Evolutionary conservation across 2,797 vertebrate genomes (phyloP).

Genomic region (Chromobotia macracanthus): DNA sequence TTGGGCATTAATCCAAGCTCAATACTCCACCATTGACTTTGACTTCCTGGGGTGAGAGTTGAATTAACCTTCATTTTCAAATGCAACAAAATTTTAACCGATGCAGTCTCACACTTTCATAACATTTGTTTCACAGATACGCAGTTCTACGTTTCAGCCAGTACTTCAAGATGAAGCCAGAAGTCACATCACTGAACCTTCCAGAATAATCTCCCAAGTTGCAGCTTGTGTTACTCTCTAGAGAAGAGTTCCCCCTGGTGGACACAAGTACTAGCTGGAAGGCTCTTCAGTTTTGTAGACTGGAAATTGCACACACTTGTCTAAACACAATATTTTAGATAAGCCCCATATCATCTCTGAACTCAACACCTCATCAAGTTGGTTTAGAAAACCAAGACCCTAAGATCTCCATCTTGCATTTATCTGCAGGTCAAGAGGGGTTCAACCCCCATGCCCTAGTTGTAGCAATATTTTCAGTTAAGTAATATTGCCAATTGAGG

Average conservation of each 20-base stretch:
- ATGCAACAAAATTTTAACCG: neutral
- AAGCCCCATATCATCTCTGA: slow-evolving; percentile 46
- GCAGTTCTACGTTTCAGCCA: slow-evolving; percentile 94
- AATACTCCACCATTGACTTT: slow-evolving; percentile 95
- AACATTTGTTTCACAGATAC: slow-evolving; percentile 83
- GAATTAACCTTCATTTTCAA: neutral
- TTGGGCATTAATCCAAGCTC: slow-evolving; percentile 95
- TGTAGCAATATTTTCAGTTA: neutral
- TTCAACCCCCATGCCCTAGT: slow-evolving; percentile 20
- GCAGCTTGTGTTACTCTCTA: slow-evolving; percentile 40
- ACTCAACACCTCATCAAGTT: slow-evolving; percentile 21
- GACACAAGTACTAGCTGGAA: slow-evolving; percentile 57
- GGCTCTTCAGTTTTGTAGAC: slow-evolving; percentile 43
- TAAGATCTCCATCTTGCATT: neutral
- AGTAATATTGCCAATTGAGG: slow-evolving; percentile 8
- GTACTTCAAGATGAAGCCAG: slow-evolving; percentile 97
- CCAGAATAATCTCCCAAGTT: slow-evolving; percentile 79
- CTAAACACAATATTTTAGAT: slow-evolving; percentile 42
- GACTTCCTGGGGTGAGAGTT: slow-evolving; percentile 91
- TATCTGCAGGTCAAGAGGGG: slow-evolving; percentile 11
- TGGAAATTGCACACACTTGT: slow-evolving; percentile 47
- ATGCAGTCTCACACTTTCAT: neutral
- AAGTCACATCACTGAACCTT: slow-evolving; percentile 81
- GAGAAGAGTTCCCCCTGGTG: slow-evolving; percentile 65
- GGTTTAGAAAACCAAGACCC: slow-evolving; percentile 35